phyloP scores from a whole-genome alignment of 2,888 invertebrate species.

The Acrobasis repandana region DNA sequence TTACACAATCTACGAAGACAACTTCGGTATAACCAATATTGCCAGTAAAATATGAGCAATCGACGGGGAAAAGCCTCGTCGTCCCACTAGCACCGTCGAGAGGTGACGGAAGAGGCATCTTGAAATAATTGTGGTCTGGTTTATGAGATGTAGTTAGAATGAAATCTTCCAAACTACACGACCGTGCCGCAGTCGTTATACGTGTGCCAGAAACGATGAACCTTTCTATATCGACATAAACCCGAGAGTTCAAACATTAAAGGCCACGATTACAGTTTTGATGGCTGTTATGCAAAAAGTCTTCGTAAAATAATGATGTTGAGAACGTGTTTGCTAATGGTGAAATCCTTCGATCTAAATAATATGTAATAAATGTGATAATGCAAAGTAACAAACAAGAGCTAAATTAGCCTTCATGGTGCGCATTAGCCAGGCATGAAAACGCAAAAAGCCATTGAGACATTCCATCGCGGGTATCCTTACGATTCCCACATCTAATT shows the following conservation, averaged over 20 bases:
- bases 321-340: not conserved
- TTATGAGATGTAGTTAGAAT: conserved; percentile 6
- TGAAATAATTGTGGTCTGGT: conserved; percentile 8
- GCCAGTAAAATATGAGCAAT: conserved; percentile 34
- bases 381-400: conserved; percentile 25
- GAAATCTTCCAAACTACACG: conserved; percentile 10
- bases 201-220: conserved; percentile 10
- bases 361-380: not conserved
- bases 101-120: conserved; percentile 16
- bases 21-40: conserved; percentile 54
- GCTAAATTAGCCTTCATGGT: conserved; percentile 41
- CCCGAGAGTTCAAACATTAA: conserved; percentile 26
- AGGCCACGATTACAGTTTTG: conserved; percentile 19
- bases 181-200: conserved; percentile 6
- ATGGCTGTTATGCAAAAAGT: conserved; percentile 5
- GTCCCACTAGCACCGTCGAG: not conserved
- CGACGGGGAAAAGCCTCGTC: conserved; percentile 12
- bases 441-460: conserved; percentile 43
- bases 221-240: conserved; percentile 22
- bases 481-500: conserved; percentile 58
- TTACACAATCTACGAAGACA: conserved; percentile 76
- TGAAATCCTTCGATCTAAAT: not conserved
- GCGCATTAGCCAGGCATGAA: conserved; percentile 44
- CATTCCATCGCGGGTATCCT: conserved; percentile 52
- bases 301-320: not conserved